These are phyloP conservation scores for Deilephila elpenor DNA, from an alignment of 2,888 invertebrate genomes.

Conservation along the genomic window DNA sequence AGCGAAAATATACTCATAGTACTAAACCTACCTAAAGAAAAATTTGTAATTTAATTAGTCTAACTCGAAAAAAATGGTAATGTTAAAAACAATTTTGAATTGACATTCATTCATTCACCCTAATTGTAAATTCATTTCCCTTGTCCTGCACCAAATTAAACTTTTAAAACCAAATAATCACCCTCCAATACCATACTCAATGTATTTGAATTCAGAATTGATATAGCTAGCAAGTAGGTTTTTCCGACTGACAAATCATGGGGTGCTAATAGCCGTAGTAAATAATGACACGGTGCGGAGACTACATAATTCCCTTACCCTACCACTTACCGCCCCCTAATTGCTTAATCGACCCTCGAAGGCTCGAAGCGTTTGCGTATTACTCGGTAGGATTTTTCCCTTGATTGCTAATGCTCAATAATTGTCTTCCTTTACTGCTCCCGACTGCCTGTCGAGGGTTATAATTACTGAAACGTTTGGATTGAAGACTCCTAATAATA, in stretches of 20 bases:
- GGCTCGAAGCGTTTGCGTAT: background rate
- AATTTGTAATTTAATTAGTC: too few relatives aligned
- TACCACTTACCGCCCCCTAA: slow-evolving; percentile 10
- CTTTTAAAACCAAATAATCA: too few relatives aligned
- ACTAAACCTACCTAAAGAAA: too few relatives aligned
- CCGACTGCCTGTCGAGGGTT: background rate
- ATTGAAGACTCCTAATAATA: too few relatives aligned
- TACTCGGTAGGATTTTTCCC: background rate
- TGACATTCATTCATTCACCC: too few relatives aligned
- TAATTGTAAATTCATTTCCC: too few relatives aligned
- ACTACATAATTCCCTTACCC: slow-evolving; percentile 11
- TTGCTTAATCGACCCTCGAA: slow-evolving; percentile 13
- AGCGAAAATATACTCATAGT: too few relatives aligned
- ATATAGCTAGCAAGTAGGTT: background rate
- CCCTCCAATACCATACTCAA: too few relatives aligned
- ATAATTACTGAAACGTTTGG: too few relatives aligned
- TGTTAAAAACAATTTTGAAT: too few relatives aligned
- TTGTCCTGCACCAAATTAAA: too few relatives aligned
- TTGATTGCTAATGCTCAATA: background rate
- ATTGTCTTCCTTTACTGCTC: slow-evolving; percentile 15
- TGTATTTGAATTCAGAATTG: background rate
- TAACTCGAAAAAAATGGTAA: too few relatives aligned
- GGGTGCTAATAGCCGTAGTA: background rate
- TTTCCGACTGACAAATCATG: background rate
- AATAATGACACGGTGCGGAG: background rate